phyloP scores from a whole-genome alignment of 2,888 invertebrate genomes.

The Odontothrips loti region DNA sequence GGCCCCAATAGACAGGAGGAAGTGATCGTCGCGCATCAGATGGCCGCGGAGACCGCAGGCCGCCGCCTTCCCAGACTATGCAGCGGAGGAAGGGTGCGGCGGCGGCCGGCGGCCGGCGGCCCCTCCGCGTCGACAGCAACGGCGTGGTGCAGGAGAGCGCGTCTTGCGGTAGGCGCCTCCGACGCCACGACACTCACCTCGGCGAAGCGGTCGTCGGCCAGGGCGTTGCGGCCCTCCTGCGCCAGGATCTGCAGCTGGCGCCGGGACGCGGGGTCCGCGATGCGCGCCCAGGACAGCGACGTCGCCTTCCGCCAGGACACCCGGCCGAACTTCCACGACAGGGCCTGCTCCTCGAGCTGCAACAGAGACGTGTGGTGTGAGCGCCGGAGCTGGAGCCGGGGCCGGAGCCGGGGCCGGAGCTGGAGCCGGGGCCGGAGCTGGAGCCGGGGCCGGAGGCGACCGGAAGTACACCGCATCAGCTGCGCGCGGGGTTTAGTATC shows the following conservation, averaged over 20 bases:
- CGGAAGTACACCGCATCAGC: no score
- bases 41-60: no score
- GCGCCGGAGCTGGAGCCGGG: neutral
- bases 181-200: conserved; percentile 54
- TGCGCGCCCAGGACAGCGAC: conserved; percentile 62
- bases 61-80: no score
- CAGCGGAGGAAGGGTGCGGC: no score
- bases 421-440: no score
- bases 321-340: conserved; percentile 68
- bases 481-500: no score
- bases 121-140: no score
- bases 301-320: conserved; percentile 69
- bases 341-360: conserved; percentile 61
- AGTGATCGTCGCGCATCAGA: no score
- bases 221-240: conserved; percentile 66
- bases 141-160: no score
- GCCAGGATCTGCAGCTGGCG: conserved; percentile 68
- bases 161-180: no score
- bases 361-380: conserved; percentile 17
- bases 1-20: no score
- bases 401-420: neutral
- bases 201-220: conserved; percentile 67
- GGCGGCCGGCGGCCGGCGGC: no score
- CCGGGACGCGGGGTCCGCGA: conserved; percentile 62
- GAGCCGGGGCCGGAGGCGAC: neutral